Conservation (phyloP, 2,113 vertebrate genomes). For the Callipepla californica region DNA sequence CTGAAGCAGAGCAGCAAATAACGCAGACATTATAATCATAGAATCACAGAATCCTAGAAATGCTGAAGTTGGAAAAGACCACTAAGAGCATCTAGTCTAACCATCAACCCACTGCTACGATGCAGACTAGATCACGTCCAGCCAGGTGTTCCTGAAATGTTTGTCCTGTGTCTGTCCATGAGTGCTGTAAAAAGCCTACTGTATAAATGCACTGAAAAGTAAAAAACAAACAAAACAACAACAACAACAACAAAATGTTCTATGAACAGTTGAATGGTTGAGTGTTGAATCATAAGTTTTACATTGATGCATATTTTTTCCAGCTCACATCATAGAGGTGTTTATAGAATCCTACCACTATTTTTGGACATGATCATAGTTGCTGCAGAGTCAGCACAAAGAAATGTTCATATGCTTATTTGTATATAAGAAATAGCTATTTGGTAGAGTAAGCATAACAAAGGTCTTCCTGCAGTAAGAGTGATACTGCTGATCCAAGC, state of each 20-base stretch:
- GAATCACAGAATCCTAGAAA: too few species aligned
- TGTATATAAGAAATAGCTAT: background rate
- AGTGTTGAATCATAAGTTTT: background rate
- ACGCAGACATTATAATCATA: background rate
- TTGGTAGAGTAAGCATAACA: background rate
- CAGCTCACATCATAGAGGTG: background rate
- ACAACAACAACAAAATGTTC: background rate
- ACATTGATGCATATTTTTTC: background rate
- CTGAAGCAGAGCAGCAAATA: background rate
- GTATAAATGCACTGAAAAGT: too few species aligned
- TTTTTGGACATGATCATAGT: background rate
- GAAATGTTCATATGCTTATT: background rate
- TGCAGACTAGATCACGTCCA: too few species aligned
- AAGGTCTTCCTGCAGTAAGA: background rate
- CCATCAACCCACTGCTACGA: too few species aligned
- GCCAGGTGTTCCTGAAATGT: background rate
- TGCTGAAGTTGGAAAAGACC: too few species aligned
- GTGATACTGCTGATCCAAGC: background rate
- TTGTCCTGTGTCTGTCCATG: background rate
- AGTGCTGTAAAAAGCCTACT: background rate
- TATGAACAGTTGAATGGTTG: background rate
- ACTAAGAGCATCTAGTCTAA: too few species aligned
- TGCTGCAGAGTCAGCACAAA: background rate
- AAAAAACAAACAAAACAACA: too few species aligned
- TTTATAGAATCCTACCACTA: background rate